Evolutionary conservation across 35 echinoderm and acorn worm species (phyloP), one percentile per base, ranked within the genome.

Genomic region (Holothuria glaberrima): DNA sequence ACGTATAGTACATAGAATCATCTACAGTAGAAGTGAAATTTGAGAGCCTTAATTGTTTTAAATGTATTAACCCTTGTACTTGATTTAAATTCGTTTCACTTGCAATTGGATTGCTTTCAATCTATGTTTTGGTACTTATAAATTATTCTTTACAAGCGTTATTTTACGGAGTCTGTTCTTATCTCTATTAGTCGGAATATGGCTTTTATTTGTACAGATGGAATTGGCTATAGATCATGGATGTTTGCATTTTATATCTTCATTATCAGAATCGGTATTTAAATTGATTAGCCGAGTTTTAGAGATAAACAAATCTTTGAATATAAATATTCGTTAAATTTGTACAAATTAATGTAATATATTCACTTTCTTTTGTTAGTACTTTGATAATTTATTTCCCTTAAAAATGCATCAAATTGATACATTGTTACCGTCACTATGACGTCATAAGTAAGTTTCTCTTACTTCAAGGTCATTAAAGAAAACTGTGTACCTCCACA

Each of bases 261-360:
- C 5, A 54, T 30, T 48, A n/a, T 84, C 32, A 61, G 57, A 83
- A 84, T 62, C 52, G 36, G 50, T 84, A 61, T 84, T 84, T 84
- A 59, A 84, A 59, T n/a, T 60, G 57, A 69, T 21, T 10, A 69
- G 31, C 50, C 50, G 50, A 69, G 31, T 69, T 69, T n/a, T 69
- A 69, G 57, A 63, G 12, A 84, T 19, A 61, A 84, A 50, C 46
- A 48, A 48, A 84, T 84, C 56, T 84, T 84, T 59, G 80, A 84
- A 84, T 84, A 84, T 84, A 84, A 84, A 84, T 84, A 84, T 84
- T 84, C 80, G 80, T 61, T 58, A 84, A 26, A 84, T 58, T 84
- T 84, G 80, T 84, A 84, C 80, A 84, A 84, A 84, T 84, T 84
- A 48, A 84, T 84, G 80, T 84, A 84, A 84, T 84, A 84, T 84